Base-by-base conservation (phyloP, 2,113 vertebrate species). In the Dissostichus mawsoni region DNA sequence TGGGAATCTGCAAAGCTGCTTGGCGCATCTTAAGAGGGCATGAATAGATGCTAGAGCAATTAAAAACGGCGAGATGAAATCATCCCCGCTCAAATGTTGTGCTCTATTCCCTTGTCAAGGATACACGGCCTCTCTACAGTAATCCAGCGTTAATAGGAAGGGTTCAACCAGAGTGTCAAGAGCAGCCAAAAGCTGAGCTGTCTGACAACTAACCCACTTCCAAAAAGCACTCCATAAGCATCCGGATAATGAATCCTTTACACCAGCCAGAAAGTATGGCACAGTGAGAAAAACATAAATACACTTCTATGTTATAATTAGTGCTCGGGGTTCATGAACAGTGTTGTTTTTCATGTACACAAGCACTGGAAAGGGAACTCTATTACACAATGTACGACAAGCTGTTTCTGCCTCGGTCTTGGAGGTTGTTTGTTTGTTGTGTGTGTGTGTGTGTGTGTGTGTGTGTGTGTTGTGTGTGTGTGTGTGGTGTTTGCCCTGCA, bases 81-180 rank as follows among this genome's bases (percentile, higher is more conserved):
- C 69, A 90, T 95, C 92, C 87, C 90, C 77, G 85, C 92, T 95
- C 92, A 92, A 93, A 95, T 92, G 90, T 87, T 88, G 87, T 90
- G 94, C 95, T 96, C 95, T 94, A 95, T 95, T 95, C 95, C 92
- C 84, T 92, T 94, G 91, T 96, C 94, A 93, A 93, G 93, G 92
- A 94, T 95, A 94, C 91, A 90, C 23, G 80, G 89, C 90, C 87
- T 94, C 93, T 84, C 75, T 67, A 83, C 91, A 82, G 92, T 97
- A 96, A 96, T 96, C 96, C 95, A 90, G 85, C 94, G 94, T 96
- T 96, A 96, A 96, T 96, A 92, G 92, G 94, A 94, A 1, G 92
- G 95, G 96, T 98, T 98, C 97, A 98, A 95, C 96, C 91, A 92
- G 96, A 96, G 95, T 97, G 96, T 96, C 97, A 97, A 92, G 92